These are phyloP conservation scores for Nematostella vectensis DNA, from an alignment of 92 coral and sea anemone species.

Conservation along the genomic window DNA sequence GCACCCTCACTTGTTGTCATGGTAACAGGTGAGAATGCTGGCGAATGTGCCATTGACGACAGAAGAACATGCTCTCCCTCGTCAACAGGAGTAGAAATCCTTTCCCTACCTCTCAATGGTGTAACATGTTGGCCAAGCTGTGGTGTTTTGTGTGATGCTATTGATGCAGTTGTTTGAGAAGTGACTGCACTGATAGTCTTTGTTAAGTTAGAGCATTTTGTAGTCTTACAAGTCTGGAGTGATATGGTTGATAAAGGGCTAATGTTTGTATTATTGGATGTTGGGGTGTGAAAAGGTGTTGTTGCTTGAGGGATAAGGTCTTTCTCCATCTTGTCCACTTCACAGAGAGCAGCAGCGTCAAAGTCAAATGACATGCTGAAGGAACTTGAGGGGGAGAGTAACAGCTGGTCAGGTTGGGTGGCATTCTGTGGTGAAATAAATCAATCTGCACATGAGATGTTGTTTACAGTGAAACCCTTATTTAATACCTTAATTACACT, in stretches of 20 bases:
- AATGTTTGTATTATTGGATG: neutral
- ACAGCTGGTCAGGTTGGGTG: neutral
- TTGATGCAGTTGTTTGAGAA: no score
- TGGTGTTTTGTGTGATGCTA: neutral
- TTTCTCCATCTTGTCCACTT: conserved; percentile 74
- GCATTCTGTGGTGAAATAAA: no score
- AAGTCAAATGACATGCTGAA: conserved; percentile 66
- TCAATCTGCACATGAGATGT: no score
- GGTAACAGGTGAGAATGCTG: conserved; percentile 70
- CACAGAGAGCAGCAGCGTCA: conserved; percentile 81
- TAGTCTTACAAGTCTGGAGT: neutral
- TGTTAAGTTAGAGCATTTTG: neutral
- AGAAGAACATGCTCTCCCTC: conserved; percentile 38
- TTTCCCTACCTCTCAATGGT: conserved; percentile 39
- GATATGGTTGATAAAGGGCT: neutral
- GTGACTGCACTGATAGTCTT: neutral
- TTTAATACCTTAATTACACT: no score
- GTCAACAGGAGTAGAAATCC: conserved; percentile 82
- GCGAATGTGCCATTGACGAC: conserved; percentile 51
- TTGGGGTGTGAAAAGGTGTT: conserved; percentile 8
- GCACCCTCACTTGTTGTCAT: no score
- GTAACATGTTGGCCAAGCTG: neutral
- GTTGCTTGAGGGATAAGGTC: conserved; percentile 21
- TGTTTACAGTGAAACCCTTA: no score
- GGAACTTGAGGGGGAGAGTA: neutral